phyloP scores from a whole-genome alignment of 2,888 invertebrate species.

The Eupithecia vulgata region DNA sequence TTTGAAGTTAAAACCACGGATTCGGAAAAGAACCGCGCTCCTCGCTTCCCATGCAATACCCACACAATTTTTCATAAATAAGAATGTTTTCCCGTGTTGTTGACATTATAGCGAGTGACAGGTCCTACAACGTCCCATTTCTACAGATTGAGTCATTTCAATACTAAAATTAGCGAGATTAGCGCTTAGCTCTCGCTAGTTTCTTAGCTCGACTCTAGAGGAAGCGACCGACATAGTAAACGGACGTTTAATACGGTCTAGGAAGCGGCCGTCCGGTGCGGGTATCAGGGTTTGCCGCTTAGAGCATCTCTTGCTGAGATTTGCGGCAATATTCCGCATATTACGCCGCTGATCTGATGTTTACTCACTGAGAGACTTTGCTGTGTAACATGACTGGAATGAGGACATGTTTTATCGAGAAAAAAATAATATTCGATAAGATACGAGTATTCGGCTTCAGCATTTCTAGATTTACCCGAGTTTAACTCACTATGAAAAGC shows the following conservation, averaged over 20 bases:
- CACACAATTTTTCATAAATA: not conserved
- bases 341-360: constrained; percentile 25
- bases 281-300: constrained; percentile 40
- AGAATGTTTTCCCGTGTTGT: not conserved
- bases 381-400: constrained; percentile 1
- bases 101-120: not conserved
- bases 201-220: constrained; percentile 41
- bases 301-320: constrained; percentile 37
- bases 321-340: constrained; percentile 33
- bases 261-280: constrained; percentile 56
- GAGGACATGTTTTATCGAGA: not conserved
- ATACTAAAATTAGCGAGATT: not conserved
- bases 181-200: constrained; percentile 22
- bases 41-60: too few relatives aligned
- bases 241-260: constrained; percentile 57
- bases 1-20: not conserved
- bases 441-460: not conserved
- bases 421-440: not conserved
- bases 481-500: not conserved
- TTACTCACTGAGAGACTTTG: constrained; percentile 28
- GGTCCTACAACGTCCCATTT: not conserved
- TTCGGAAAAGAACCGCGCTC: too few relatives aligned
- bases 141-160: not conserved
- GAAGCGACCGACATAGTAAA: constrained; percentile 54
- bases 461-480: not conserved